Percentiles rank a stretch among this genome's conserved stretches.
Evolutionary conservation across 2,888 invertebrate species (phyloP).

Genomic region (Lasioglossum oenotherae): DNA sequence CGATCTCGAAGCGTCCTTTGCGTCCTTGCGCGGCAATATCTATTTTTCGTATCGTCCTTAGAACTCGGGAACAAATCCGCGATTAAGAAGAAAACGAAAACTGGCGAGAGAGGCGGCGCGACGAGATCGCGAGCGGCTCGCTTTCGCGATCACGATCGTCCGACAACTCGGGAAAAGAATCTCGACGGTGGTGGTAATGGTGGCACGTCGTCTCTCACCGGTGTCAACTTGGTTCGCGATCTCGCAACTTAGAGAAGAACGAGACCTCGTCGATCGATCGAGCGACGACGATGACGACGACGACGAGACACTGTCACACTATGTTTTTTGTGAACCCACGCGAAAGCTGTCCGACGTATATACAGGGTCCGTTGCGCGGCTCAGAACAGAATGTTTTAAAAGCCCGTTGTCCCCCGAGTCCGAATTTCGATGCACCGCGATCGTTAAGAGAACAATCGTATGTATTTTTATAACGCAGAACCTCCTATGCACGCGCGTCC

Average conservation of each 20-base stretch:
- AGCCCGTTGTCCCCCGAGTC: conserved; percentile 16
- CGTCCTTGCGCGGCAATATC: conserved; percentile 22
- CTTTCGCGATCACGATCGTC: neutral
- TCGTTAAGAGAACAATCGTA: conserved; percentile 46
- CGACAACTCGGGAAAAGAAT: neutral
- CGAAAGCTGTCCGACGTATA: neutral
- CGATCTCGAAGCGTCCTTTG: conserved; percentile 28
- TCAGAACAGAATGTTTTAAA: neutral
- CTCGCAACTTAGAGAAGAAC: neutral
- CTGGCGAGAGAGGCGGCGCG: neutral
- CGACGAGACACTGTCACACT: neutral
- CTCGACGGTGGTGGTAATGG: neutral
- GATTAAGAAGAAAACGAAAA: conserved; percentile 12
- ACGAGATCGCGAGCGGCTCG: conserved; percentile 11
- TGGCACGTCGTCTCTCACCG: neutral
- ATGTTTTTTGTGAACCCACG: neutral
- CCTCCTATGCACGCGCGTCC: neutral
- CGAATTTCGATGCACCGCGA: conserved; percentile 14
- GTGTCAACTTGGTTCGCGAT: neutral
- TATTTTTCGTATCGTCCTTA: conserved; percentile 47
- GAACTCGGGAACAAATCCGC: conserved; percentile 34
- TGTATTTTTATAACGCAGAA: conserved; percentile 61
- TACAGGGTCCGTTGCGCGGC: neutral
- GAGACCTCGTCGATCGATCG: neutral
- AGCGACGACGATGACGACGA: neutral